Conservation (phyloP, 2,113 vertebrate species). For the Rhineura floridana region DNA sequence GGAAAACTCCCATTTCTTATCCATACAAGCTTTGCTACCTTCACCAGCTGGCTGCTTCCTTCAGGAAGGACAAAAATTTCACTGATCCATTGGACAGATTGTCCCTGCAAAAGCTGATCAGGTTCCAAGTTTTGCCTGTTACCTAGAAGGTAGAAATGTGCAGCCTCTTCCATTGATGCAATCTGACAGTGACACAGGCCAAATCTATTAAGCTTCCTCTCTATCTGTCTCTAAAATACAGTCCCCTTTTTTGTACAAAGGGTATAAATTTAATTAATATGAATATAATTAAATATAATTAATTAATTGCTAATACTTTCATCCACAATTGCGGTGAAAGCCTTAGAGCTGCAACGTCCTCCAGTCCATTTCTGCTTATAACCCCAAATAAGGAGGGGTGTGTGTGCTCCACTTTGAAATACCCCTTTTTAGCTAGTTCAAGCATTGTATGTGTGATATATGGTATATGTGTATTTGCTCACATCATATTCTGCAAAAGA, state of each 20-base stretch:
- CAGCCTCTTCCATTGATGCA: background rate
- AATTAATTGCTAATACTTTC: background rate
- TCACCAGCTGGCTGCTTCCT: background rate
- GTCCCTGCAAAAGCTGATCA: background rate
- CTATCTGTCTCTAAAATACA: background rate
- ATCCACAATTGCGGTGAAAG: background rate
- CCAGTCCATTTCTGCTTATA: background rate
- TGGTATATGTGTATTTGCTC: background rate
- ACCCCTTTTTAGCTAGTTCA: background rate
- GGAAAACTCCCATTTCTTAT: background rate
- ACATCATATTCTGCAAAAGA: background rate
- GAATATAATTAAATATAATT: too few species aligned
- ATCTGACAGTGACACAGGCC: background rate
- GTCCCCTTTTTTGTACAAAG: too few species aligned
- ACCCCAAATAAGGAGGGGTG: background rate
- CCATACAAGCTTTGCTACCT: background rate
- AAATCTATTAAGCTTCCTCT: background rate
- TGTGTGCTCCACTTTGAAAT: background rate
- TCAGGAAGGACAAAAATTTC: background rate
- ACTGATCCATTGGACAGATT: background rate
- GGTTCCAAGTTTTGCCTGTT: background rate
- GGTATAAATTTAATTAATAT: too few species aligned
- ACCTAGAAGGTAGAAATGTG: background rate
- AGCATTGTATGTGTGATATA: too few species aligned
- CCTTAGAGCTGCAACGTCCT: background rate